phyloP scores from a whole-genome alignment of 2,888 invertebrate genomes.

The Macrophya annulata region DNA sequence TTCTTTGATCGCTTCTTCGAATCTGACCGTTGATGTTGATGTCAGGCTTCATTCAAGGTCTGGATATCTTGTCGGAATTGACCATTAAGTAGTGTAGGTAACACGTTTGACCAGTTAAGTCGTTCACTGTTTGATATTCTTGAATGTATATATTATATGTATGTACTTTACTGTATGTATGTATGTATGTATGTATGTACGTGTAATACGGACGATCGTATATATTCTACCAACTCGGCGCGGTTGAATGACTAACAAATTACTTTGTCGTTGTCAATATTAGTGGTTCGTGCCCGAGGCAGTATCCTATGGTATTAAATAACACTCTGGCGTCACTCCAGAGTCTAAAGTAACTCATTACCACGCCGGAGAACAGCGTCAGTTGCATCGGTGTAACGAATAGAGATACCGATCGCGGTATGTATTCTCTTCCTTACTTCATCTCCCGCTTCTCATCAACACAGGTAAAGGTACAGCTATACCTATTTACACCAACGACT shows the following conservation, averaged over 20 bases:
- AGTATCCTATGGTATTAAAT: constrained; percentile 44
- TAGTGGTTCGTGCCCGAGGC: constrained; percentile 50
- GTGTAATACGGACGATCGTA: not conserved
- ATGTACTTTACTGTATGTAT: not conserved
- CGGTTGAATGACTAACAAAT: constrained; percentile 49
- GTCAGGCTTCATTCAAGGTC: no score
- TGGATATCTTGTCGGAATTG: constrained; percentile 35
- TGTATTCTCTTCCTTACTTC: not conserved
- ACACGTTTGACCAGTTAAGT: constrained; percentile 45
- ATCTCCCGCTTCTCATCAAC: not conserved
- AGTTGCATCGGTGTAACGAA: constrained; percentile 15
- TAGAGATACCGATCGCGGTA: constrained; percentile 16
- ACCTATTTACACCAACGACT: not conserved
- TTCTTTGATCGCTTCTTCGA: not conserved
- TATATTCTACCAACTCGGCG: constrained; percentile 3
- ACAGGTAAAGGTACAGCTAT: no score
- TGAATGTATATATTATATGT: not conserved
- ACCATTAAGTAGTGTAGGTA: not conserved
- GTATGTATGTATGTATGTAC: not conserved
- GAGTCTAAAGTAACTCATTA: constrained; percentile 50
- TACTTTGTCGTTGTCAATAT: constrained; percentile 53
- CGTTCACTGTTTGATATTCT: constrained; percentile 26
- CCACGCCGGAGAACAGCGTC: constrained; percentile 6
- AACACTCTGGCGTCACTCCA: constrained; percentile 43
- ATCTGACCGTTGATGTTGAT: not conserved